Percentiles rank a stretch among this genome's conserved stretches.
Conservation (phyloP, 2,113 vertebrate genomes). For the Phoenicopterus ruber region DNA sequence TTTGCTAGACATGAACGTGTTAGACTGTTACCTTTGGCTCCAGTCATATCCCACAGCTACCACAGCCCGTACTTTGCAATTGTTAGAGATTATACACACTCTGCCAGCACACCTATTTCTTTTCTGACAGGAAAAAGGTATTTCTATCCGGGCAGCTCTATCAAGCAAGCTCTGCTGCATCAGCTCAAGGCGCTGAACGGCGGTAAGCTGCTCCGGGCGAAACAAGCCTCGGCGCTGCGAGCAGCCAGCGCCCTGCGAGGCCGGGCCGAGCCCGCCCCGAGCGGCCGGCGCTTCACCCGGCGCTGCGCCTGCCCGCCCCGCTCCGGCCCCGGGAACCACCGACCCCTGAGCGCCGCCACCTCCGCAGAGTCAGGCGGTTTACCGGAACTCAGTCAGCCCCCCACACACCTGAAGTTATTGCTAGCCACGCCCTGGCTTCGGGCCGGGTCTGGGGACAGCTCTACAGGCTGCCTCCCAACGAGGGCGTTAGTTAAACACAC, state of each 20-base stretch:
- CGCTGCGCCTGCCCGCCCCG: too few species aligned
- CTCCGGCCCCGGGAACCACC: too few species aligned
- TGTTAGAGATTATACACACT: accelerated
- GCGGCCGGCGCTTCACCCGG: background rate
- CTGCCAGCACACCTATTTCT: accelerated
- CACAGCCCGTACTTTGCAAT: accelerated
- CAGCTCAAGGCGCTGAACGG: background rate
- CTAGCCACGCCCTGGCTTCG: background rate
- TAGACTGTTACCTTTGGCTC: background rate
- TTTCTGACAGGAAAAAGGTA: too few species aligned
- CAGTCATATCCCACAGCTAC: accelerated
- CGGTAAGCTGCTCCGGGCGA: accelerated
- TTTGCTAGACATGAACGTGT: accelerated
- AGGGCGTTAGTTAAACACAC: background rate
- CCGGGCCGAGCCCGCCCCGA: background rate
- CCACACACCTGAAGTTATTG: accelerated
- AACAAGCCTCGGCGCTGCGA: background rate
- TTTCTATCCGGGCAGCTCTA: background rate
- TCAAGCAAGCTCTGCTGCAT: background rate
- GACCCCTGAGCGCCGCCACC: background rate
- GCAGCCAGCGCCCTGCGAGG: background rate
- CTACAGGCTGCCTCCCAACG: background rate
- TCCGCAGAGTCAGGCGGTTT: too few species aligned
- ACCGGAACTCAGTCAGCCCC: too few species aligned
- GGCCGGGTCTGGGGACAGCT: background rate